Conservation (phyloP, 2,113 vertebrate species). For the Cnemophilus loriae region DNA sequence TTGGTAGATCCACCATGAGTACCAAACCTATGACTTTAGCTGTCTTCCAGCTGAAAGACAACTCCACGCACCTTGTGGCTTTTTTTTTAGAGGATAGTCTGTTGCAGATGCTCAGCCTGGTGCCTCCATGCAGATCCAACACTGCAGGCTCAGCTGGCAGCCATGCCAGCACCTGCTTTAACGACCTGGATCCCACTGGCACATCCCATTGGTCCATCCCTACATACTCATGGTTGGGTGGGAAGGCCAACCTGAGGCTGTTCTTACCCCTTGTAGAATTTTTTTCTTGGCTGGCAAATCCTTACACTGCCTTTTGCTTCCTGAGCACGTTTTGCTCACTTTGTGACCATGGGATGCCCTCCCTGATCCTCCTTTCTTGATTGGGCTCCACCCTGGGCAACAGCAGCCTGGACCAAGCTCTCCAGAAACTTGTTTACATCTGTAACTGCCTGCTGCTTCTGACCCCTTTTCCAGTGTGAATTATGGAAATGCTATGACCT, state of each 20-base stretch:
- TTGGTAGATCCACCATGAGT: not conserved
- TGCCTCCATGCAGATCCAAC: not conserved
- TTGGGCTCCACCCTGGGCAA: rapidly evolving
- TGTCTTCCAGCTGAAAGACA: not conserved
- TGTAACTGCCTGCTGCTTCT: not conserved
- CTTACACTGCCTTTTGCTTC: not conserved
- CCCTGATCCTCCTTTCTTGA: not conserved
- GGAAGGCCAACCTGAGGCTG: rapidly evolving
- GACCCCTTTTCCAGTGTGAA: not conserved
- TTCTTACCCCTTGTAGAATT: not conserved
- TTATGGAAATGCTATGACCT: not conserved
- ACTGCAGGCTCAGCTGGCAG: not conserved
- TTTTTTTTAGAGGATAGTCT: not conserved
- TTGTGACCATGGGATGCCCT: not conserved
- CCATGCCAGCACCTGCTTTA: not conserved
- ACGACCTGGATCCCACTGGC: not conserved
- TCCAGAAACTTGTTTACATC: not conserved
- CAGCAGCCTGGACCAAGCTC: not conserved
- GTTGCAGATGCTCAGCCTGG: not conserved
- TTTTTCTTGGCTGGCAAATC: not conserved
- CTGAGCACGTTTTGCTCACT: not conserved
- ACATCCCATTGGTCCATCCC: not conserved
- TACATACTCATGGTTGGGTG: not conserved
- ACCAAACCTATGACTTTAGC: not conserved
- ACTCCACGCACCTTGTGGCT: not conserved